Evolutionary conservation across 1,140 invertebrate genomes (phyloP), one percentile per base, ranked within the genome.

Genomic region (Sitodiplosis mosellana): DNA sequence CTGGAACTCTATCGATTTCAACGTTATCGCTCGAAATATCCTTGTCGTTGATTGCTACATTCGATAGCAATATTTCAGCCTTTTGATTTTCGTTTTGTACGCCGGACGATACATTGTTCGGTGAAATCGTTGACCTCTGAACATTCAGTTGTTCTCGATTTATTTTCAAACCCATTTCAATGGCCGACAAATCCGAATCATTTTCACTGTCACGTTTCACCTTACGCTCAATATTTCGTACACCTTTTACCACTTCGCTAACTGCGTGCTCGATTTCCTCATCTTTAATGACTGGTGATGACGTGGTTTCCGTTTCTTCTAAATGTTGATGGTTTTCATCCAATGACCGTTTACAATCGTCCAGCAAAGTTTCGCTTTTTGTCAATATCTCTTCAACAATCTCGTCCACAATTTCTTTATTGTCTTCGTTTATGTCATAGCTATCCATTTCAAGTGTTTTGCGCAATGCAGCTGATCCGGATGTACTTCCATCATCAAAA

Each of bases 371-470:
- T 46, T 78, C 76, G 10, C 68, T 74, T 50, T 69, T 71, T 17
- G 69, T 61, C 8, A 75, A 56, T 47, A 73, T 75, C 48, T 76
- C 71, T 47, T 69, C 65, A 48, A 78, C 70, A 52, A 77, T 73
- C 41, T 75, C 71, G 51, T 73, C 65, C 8, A 72, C 71, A 48
- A 72, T 65, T 55, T 73, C 69, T 45, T 56, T 37, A 22, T 66
- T 67, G 20, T 70, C 62, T 52, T 76, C 73, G 50, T 70, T 63
- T 4, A 57, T 56, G 19, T 64, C 57, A 27, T 57, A 52, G 8
- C 52, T 53, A 4, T 59, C 58, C 3, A 64, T 50, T 19, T 61
- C 49, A 1, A 62, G 54, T 14, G 53, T 50, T 37, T 64, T 52
- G 40, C 52, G 52, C 6, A 63, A 50, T 1, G 59, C 59, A 3